Evolutionary conservation across 2,888 invertebrate genomes (phyloP).

Genomic region (Pterobdella sp.): DNA sequence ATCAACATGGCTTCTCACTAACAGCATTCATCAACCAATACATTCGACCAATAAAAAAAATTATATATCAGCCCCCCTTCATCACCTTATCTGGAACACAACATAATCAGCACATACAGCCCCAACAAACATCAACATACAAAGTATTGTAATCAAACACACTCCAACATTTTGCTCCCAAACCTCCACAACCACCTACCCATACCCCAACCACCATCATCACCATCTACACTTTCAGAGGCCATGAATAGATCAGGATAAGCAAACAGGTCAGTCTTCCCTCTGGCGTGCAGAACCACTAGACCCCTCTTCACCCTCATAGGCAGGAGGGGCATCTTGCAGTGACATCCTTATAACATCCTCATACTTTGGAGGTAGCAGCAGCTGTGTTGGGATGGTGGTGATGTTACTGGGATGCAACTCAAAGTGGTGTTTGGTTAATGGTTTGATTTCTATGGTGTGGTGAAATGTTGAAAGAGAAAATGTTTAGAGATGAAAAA

Average conservation of each 20-base stretch:
- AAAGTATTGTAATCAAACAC: background rate
- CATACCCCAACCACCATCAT: background rate
- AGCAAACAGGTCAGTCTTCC: background rate
- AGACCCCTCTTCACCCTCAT: background rate
- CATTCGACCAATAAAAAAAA: too few species aligned
- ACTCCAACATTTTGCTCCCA: background rate
- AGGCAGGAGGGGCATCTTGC: conserved; percentile 35
- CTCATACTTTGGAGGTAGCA: conserved; percentile 51
- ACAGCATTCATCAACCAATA: too few species aligned
- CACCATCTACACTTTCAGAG: background rate
- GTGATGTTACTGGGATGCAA: background rate
- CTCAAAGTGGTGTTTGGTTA: background rate
- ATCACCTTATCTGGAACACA: too few species aligned
- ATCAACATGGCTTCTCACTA: too few species aligned
- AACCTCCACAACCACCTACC: background rate
- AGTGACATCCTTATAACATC: conserved; percentile 44
- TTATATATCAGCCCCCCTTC: too few species aligned
- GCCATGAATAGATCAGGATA: background rate
- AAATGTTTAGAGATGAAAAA: too few species aligned
- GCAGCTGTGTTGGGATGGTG: conserved; percentile 41
- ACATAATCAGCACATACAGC: too few species aligned
- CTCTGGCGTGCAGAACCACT: background rate
- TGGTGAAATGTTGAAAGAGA: too few species aligned
- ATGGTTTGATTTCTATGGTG: too few species aligned
- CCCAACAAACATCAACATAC: too few species aligned